Conservation (phyloP, 2,888 invertebrate genomes). For the Pheosia tremula region DNA sequence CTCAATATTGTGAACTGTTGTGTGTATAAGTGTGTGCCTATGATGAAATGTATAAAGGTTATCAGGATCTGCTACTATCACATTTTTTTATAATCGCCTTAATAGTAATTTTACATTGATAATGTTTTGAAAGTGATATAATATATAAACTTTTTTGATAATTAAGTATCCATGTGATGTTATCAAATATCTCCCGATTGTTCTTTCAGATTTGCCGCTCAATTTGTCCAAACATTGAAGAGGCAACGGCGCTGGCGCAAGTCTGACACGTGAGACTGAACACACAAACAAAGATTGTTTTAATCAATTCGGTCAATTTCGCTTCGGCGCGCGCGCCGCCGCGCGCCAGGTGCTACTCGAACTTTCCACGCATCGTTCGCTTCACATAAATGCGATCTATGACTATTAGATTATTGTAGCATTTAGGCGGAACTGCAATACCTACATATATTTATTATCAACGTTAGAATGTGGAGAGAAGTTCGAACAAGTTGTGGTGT, state of each 20-base stretch:
- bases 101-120: not conserved
- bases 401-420: slow-evolving; percentile 39
- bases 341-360: slow-evolving; percentile 20
- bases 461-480: slow-evolving; percentile 32
- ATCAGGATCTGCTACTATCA: not conserved
- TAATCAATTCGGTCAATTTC: slow-evolving; percentile 35
- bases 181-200: slow-evolving; percentile 15
- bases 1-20: too few species aligned
- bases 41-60: not conserved
- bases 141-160: not conserved
- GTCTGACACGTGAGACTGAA: slow-evolving; percentile 63
- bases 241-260: slow-evolving; percentile 50
- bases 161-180: slow-evolving; percentile 1
- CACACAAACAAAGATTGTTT: slow-evolving; percentile 55
- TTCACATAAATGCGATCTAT: slow-evolving; percentile 34
- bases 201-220: slow-evolving; percentile 92
- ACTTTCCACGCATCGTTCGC: slow-evolving; percentile 28
- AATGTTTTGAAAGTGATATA: not conserved
- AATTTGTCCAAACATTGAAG: slow-evolving; percentile 93
- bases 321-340: slow-evolving; percentile 29
- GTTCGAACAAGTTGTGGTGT: slow-evolving; percentile 58
- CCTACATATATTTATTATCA: slow-evolving; percentile 22
- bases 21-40: not conserved
- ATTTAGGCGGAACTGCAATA: slow-evolving; percentile 46
- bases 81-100: not conserved